Conservation (phyloP, 2,797 vertebrate species). For the Rousettus madagascariensis region DNA sequence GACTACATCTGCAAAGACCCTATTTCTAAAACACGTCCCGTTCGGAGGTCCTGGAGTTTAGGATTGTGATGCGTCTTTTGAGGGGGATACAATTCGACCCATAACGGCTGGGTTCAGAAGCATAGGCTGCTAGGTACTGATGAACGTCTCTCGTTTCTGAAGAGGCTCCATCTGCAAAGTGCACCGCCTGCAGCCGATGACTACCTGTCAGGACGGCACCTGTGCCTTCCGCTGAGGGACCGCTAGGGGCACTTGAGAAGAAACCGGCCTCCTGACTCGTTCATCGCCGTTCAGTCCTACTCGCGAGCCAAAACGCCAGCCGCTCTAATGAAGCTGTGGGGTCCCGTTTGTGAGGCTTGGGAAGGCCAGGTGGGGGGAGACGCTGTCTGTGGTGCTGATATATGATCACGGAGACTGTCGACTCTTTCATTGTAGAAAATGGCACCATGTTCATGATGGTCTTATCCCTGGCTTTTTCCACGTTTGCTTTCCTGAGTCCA, state of each 20-base stretch:
- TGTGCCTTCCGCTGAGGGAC: not conserved
- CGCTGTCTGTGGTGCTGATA: not conserved
- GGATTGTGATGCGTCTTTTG: not conserved
- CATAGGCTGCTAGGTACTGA: not conserved
- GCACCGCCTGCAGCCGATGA: not conserved
- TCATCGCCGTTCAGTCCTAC: not conserved
- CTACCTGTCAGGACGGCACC: not conserved
- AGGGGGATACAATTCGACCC: not conserved
- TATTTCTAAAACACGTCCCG: not conserved
- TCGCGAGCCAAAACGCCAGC: not conserved
- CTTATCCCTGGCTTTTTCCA: not conserved
- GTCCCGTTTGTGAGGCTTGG: no score
- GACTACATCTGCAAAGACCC: not conserved
- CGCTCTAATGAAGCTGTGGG: not conserved
- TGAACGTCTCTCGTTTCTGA: not conserved
- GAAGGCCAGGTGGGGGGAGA: not conserved
- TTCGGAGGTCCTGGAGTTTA: not conserved
- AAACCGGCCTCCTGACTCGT: not conserved
- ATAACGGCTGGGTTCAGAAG: not conserved
- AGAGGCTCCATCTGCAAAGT: not conserved
- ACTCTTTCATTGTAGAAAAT: not conserved
- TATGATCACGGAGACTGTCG: not conserved
- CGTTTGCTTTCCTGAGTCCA: not conserved
- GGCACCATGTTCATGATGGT: not conserved
- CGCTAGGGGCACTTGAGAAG: not conserved